Percentiles rank a stretch among this genome's conserved stretches.
Evolutionary conservation across 2,888 invertebrate species (phyloP).

Genomic region (Lydus trimaculatus): DNA sequence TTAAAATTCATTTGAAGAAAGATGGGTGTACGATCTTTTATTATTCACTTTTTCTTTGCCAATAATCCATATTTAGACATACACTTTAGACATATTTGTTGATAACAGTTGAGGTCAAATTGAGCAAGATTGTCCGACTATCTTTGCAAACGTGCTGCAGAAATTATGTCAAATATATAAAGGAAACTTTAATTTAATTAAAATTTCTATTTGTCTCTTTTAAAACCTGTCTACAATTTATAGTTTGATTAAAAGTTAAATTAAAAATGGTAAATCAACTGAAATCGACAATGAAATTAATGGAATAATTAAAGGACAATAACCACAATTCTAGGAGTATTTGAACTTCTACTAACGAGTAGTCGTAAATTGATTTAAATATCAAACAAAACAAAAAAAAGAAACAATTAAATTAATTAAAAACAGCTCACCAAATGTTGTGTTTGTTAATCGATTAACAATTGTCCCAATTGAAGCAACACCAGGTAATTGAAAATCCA

Average conservation of each 20-base stretch:
- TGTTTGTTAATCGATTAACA: conserved; percentile 49
- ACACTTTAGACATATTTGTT: not conserved
- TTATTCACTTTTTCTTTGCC: not conserved
- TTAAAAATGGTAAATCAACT: too few species aligned
- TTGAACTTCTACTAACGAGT: too few species aligned
- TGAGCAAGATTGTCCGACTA: not conserved
- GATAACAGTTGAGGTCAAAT: not conserved
- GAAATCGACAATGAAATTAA: too few species aligned
- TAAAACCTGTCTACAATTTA: too few species aligned
- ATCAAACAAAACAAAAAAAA: too few species aligned
- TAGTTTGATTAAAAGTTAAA: too few species aligned
- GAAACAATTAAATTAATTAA: too few species aligned
- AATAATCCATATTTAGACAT: not conserved
- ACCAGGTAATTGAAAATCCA: conserved; percentile 19
- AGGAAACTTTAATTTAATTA: conserved; percentile 10
- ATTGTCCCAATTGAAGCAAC: conserved; percentile 44
- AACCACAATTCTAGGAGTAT: too few species aligned
- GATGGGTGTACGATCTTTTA: not conserved
- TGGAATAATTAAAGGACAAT: not conserved
- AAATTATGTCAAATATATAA: too few species aligned
- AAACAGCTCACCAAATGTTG: conserved; percentile 51
- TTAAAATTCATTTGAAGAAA: too few species aligned
- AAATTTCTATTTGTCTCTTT: not conserved
- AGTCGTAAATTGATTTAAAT: too few species aligned
- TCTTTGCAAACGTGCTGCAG: not conserved